Percentiles rank a stretch among this genome's conserved stretches.
These are phyloP conservation scores for Electrona antarctica DNA, from an alignment of 2,113 vertebrate species.

Conservation along the genomic window DNA sequence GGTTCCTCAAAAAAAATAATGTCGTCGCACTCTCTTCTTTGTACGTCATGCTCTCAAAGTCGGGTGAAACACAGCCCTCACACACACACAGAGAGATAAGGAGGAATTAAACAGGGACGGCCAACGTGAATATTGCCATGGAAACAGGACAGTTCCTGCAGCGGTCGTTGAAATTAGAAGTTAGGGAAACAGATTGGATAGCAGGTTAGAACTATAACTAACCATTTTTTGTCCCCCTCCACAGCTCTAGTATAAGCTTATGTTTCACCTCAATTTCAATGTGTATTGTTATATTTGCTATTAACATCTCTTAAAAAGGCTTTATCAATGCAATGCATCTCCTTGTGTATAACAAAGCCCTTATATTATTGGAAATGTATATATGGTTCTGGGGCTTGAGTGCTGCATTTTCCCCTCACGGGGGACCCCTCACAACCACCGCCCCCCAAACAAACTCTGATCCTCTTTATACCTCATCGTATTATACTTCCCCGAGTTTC, in stretches of 20 bases:
- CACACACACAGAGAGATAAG: slow-evolving; percentile 34
- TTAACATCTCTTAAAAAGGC: slow-evolving; percentile 44
- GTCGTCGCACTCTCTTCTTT: slow-evolving; percentile 39
- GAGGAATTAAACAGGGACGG: background rate
- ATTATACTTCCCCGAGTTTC: slow-evolving; percentile 2
- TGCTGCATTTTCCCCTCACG: slow-evolving; percentile 14
- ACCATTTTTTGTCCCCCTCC: slow-evolving; percentile 28
- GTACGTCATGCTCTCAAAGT: slow-evolving; percentile 48
- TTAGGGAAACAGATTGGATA: slow-evolving; percentile 29
- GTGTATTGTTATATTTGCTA: slow-evolving; percentile 45
- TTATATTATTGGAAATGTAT: slow-evolving; percentile 47
- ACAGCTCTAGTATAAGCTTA: slow-evolving; percentile 59
- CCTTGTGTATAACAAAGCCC: slow-evolving; percentile 31
- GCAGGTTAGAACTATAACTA: slow-evolving; percentile 35
- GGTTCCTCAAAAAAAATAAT: slow-evolving; percentile 37
- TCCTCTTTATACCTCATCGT: background rate
- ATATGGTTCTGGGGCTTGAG: slow-evolving; percentile 36
- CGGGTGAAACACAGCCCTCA: slow-evolving; percentile 64
- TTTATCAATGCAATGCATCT: slow-evolving; percentile 51
- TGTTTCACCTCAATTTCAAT: slow-evolving; percentile 44
- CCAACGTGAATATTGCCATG: slow-evolving; percentile 5
- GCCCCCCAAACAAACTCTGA: background rate
- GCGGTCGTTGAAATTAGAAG: slow-evolving; percentile 27
- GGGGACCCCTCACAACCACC: slow-evolving; percentile 23
- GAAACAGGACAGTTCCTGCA: slow-evolving; percentile 34